Evolutionary conservation across 2,888 invertebrate genomes (phyloP), one percentile per base, ranked within the genome.

Genomic region (Callinectes sapidus): DNA sequence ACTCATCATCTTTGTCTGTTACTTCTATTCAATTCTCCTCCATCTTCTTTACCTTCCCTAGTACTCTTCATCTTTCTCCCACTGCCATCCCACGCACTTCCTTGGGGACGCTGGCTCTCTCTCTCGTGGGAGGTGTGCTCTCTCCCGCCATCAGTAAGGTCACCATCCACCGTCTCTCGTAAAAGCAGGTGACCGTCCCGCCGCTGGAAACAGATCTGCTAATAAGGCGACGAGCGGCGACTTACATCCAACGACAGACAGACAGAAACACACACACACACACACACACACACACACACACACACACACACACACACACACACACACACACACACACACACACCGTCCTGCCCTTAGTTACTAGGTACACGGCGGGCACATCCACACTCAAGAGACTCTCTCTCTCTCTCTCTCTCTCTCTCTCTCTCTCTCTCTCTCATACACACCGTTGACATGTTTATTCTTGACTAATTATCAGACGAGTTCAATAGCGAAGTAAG

Each of bases 341-440:
- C 23, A 3, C 71, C 71, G 28, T 28, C 71, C 71, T 71, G 71
- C 71, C 28, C 71, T 71, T 71, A 71, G 28, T 71, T 71, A 71
- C 71, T 71, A 71, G n/a, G n/a, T 71, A 28, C 8, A 28, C 28
- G 6, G 10, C 13, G 28, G 71, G 13, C 13, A 28, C 71, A n/a
- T 23, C 1, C 71, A n/a, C 71, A n/a, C 71, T 87, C 39, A 32
- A 32, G 39, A 32, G 35, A 32, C 87, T 87, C 87, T 87, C 87
- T 87, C 87, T 87, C 87, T 87, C 87, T 87, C 87, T 87, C 71
- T 87, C 87, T 87, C 87, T 87, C 87, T 87, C 87, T 87, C 87
- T 87, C 87, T 87, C 87, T 87, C 87, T 87, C 87, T 87, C 87
- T 87, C 87, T 87, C 87, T 87, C 87, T 87, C 87, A 39, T 42